These are phyloP conservation scores for Lophius americanus DNA, from an alignment of 2,797 vertebrate genomes.

Conservation along the genomic window DNA sequence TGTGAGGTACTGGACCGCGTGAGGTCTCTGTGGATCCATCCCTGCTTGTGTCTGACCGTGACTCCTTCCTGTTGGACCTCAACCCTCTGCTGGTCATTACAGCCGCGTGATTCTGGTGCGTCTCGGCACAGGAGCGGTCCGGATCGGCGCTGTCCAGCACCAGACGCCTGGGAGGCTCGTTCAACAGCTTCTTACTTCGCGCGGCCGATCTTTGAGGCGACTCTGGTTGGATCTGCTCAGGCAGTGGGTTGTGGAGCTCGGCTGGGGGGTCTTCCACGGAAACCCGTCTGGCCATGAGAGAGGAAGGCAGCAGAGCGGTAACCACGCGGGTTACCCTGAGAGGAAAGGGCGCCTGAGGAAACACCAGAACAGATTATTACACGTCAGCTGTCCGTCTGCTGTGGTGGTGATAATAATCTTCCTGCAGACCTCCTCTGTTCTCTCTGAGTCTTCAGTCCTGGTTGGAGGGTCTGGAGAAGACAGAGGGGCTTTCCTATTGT, in stretches of 20 bases:
- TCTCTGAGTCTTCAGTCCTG: constrained; percentile 60
- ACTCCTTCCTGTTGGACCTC: constrained; percentile 46
- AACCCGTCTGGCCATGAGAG: constrained; percentile 79
- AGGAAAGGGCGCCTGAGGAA: constrained; percentile 68
- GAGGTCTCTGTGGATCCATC: constrained; percentile 23
- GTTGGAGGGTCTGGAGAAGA: constrained; percentile 12
- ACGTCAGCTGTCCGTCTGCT: neutral
- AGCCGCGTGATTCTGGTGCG: constrained; percentile 28
- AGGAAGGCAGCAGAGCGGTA: constrained; percentile 77
- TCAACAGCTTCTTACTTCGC: constrained; percentile 41
- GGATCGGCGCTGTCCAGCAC: constrained; percentile 41
- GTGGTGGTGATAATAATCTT: neutral
- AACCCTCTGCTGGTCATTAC: constrained; percentile 37
- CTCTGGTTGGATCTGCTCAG: constrained; percentile 69
- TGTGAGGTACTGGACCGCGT: constrained; percentile 31
- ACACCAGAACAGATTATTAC: constrained; percentile 7
- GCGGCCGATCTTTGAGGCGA: constrained; percentile 43
- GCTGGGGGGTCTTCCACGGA: constrained; percentile 80
- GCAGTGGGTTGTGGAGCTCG: constrained; percentile 67
- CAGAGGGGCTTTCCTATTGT: constrained; percentile 64
- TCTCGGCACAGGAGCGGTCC: constrained; percentile 25
- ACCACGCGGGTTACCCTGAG: constrained; percentile 79
- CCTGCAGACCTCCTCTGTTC: constrained; percentile 66
- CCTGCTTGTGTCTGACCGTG: constrained; percentile 29
- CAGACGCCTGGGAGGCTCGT: constrained; percentile 48